A percentile compares a stretch with the other conserved stretches of the same genome.
phyloP scores from a whole-genome alignment of 2,888 invertebrate genomes.

The Apodemia mormo region DNA sequence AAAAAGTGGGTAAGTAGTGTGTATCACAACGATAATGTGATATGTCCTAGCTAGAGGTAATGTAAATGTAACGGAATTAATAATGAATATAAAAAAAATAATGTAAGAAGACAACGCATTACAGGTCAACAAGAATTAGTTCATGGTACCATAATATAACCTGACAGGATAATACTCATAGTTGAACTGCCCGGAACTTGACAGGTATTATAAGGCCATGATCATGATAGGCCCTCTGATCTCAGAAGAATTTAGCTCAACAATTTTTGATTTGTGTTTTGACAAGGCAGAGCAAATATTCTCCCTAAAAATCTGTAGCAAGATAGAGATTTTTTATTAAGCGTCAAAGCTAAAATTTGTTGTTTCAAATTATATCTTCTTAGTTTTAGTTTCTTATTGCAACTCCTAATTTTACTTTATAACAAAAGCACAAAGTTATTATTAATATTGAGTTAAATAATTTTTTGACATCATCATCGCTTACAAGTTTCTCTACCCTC shows the following conservation, averaged over 20 bases:
- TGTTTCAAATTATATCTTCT: not conserved
- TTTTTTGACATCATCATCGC: not conserved
- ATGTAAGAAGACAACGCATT: no score
- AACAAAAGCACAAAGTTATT: not conserved
- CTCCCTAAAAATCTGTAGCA: not conserved
- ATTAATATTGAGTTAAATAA: not conserved
- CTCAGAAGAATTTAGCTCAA: not conserved
- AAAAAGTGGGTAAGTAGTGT: no score
- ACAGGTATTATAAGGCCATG: no score
- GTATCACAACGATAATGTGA: no score
- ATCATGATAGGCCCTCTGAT: not conserved
- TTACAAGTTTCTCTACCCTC: no score
- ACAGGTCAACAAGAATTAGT: no score
- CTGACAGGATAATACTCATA: no score
- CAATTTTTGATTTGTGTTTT: not conserved
- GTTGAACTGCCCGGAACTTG: no score
- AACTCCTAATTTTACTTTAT: not conserved
- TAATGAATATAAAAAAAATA: no score
- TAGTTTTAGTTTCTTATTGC: not conserved
- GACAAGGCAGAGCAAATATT: not conserved
- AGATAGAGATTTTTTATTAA: not conserved
- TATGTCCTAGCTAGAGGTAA: no score
- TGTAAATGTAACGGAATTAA: no score
- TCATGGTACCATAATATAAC: no score
- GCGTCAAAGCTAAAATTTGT: not conserved